These are phyloP conservation scores for Proterorhinus semilunaris DNA, from an alignment of 2,113 vertebrate species.

Conservation along the genomic window DNA sequence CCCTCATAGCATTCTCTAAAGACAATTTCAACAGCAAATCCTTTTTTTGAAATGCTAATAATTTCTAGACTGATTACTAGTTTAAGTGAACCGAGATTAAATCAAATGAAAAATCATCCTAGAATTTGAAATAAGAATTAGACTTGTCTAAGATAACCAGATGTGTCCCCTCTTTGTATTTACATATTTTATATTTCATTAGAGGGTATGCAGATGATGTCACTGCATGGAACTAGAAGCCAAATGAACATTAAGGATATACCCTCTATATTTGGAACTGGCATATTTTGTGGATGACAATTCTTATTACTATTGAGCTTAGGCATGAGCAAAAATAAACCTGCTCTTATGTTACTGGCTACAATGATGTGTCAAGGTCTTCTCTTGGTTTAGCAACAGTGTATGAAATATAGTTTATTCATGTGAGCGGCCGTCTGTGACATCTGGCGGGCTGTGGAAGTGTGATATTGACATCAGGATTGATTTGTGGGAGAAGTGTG, in stretches of 20 bases:
- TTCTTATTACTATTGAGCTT: too few relatives aligned
- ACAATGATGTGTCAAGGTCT: not conserved
- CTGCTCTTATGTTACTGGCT: not conserved
- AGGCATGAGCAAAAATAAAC: too few relatives aligned
- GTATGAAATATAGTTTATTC: not conserved
- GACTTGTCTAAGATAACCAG: too few relatives aligned
- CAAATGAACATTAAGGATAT: too few relatives aligned
- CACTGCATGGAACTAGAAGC: too few relatives aligned
- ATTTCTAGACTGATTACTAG: too few relatives aligned
- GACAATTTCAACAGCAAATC: not conserved
- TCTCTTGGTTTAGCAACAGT: not conserved
- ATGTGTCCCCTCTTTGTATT: too few relatives aligned
- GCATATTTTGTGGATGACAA: not conserved
- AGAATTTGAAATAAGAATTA: too few relatives aligned
- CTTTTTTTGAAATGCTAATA: not conserved
- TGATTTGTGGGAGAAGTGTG: conserved; percentile 39
- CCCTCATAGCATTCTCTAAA: not conserved
- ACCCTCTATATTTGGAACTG: not conserved
- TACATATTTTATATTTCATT: too few relatives aligned
- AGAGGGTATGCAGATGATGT: too few relatives aligned
- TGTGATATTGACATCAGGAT: conserved; percentile 38
- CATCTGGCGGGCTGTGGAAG: conserved; percentile 13
- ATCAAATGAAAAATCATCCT: too few relatives aligned
- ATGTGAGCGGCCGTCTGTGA: conserved; percentile 7
- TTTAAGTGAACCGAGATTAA: too few relatives aligned